Conservation (phyloP, 2,113 vertebrate genomes). For the Dissostichus mawsoni region DNA sequence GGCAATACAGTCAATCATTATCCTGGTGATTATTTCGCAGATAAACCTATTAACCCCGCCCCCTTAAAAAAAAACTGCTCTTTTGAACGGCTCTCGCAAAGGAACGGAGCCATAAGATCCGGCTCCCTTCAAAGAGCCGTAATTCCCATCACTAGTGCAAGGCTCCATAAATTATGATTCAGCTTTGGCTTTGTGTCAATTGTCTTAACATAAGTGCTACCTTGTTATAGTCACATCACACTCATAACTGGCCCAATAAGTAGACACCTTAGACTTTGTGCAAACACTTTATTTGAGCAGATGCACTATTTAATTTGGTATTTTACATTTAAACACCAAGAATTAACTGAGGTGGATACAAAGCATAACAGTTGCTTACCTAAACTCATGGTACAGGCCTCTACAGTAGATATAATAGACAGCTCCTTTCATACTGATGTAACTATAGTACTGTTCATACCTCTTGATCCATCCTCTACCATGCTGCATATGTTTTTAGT, state of each 20-base stretch:
- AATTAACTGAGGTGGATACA: not conserved
- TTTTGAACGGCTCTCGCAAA: no score
- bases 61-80: no score
- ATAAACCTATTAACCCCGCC: no score
- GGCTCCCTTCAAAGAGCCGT: no score
- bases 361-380: not conserved
- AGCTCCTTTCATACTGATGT: conserved; percentile 14
- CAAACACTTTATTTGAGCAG: not conserved
- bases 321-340: not conserved
- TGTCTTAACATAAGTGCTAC: not conserved
- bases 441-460: conserved; percentile 31
- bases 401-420: conserved; percentile 1
- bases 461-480: conserved; percentile 43
- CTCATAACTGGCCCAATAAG: not conserved
- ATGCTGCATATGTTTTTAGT: conserved; percentile 69
- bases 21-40: no score
- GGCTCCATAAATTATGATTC: not conserved
- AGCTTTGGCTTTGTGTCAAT: not conserved
- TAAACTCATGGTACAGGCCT: not conserved
- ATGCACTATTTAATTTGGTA: not conserved
- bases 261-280: not conserved
- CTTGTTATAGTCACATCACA: not conserved
- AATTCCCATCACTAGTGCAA: not conserved
- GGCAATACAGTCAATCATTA: no score
- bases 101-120: no score